Conservation (phyloP, 2,888 invertebrate genomes). For the Athalia circularis region DNA sequence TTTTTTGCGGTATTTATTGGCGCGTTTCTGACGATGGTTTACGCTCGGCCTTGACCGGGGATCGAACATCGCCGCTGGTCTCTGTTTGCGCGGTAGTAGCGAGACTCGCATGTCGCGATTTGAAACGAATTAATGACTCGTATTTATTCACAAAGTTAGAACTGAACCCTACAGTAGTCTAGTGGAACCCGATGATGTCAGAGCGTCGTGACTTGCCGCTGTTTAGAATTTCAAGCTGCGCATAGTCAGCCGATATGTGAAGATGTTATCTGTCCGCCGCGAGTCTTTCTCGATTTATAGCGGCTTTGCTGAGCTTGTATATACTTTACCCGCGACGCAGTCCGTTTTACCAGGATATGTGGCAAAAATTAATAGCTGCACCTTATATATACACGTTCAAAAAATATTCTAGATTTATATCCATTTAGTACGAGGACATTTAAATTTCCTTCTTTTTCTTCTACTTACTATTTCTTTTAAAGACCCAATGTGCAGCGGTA, state of each 20-base stretch:
- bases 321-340: background rate
- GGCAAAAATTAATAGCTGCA: conserved; percentile 1
- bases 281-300: conserved; percentile 37
- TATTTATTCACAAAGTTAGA: conserved; percentile 34
- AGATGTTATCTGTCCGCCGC: conserved; percentile 28
- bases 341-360: background rate
- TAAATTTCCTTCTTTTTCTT: background rate
- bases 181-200: conserved; percentile 31
- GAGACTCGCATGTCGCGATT: conserved; percentile 31
- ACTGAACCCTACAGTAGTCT: background rate
- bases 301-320: background rate
- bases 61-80: background rate
- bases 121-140: conserved; percentile 34
- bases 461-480: background rate
- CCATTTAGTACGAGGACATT: conserved; percentile 11
- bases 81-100: conserved; percentile 25
- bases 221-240: conserved; percentile 23
- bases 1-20: no score
- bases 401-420: conserved; percentile 30
- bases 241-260: conserved; percentile 31
- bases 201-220: conserved; percentile 23
- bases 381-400: conserved; percentile 3
- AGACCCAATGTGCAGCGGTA: background rate
- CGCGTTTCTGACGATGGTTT: background rate
- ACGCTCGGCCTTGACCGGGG: conserved; percentile 35